Evolutionary conservation across 92 coral and sea anemone genomes (phyloP).

Genomic region (Pocillopora grandis): DNA sequence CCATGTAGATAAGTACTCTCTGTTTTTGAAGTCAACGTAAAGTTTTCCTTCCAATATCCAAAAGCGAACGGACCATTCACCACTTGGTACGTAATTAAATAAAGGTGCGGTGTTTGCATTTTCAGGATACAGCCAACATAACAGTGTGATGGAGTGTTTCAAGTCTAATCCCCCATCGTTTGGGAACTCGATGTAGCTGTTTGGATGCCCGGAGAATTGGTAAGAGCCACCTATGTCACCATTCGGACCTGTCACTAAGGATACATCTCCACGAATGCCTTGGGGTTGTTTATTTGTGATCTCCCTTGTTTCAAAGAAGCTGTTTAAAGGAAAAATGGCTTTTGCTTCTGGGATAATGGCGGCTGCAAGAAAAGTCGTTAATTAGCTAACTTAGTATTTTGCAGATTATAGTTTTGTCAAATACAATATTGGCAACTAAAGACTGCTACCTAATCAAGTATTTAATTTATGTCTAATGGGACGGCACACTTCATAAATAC

Average conservation of each 20-base stretch:
- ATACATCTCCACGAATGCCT: too few species aligned
- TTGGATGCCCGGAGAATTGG: too few species aligned
- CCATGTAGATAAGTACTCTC: neutral
- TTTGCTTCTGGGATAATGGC: slow-evolving; percentile 8
- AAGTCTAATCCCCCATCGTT: slow-evolving; percentile 15
- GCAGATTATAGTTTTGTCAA: too few species aligned
- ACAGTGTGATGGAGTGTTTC: slow-evolving; percentile 6
- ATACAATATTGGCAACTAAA: neutral
- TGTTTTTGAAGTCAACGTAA: neutral
- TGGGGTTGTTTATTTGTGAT: too few species aligned
- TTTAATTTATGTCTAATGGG: too few species aligned
- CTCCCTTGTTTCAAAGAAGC: neutral
- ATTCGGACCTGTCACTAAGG: too few species aligned
- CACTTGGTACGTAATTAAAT: neutral
- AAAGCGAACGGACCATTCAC: neutral
- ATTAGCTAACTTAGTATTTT: neutral
- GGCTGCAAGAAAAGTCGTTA: neutral
- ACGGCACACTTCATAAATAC: too few species aligned
- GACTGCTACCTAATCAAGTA: neutral
- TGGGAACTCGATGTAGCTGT: too few species aligned
- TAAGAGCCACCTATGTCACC: too few species aligned
- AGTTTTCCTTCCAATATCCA: neutral
- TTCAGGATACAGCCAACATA: slow-evolving; percentile 15
- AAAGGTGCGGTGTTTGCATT: neutral
- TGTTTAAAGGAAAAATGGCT: slow-evolving; percentile 39